Percentiles rank a stretch among this genome's conserved stretches.
Evolutionary conservation across 2,888 invertebrate species (phyloP).

Genomic region (Meganola albula): DNA sequence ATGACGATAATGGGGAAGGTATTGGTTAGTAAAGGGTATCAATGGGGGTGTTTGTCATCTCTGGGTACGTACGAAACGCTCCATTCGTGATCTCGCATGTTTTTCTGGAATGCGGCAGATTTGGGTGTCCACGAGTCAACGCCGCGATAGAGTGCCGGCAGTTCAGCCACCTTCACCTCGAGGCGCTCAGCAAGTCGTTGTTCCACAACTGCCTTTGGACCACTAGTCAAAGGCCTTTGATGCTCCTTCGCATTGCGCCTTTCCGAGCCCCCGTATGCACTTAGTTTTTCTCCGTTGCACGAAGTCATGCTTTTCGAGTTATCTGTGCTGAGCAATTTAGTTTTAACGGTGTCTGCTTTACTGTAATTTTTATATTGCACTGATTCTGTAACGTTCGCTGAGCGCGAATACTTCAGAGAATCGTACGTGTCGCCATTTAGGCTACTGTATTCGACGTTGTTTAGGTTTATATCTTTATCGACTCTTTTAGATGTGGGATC

Average conservation of each 20-base stretch:
- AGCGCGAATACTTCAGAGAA: constrained; percentile 74
- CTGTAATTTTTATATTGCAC: constrained; percentile 71
- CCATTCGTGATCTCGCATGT: constrained; percentile 77
- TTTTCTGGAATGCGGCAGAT: constrained; percentile 77
- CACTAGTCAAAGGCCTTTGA: constrained; percentile 60
- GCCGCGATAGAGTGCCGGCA: constrained; percentile 84
- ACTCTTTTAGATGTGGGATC: constrained; percentile 58
- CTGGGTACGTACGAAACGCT: constrained; percentile 75
- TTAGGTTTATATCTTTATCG: constrained; percentile 66
- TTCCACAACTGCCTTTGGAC: constrained; percentile 63
- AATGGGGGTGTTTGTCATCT: constrained; percentile 11
- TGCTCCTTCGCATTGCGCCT: constrained; percentile 57
- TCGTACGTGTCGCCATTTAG: constrained; percentile 68
- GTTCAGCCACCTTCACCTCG: constrained; percentile 75
- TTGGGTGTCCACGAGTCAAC: constrained; percentile 87
- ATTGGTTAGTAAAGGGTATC: constrained; percentile 40
- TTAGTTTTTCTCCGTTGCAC: constrained; percentile 67
- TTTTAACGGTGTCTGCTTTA: constrained; percentile 71
- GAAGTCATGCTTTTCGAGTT: constrained; percentile 71
- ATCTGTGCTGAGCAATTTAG: constrained; percentile 71
- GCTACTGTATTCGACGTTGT: constrained; percentile 66
- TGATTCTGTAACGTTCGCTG: constrained; percentile 72
- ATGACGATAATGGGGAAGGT: constrained; percentile 13
- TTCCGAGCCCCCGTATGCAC: constrained; percentile 55
- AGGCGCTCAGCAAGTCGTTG: constrained; percentile 70